Evolutionary conservation across 92 coral and sea anemone genomes (phyloP).

Genomic region (Heliopora coerulea): DNA sequence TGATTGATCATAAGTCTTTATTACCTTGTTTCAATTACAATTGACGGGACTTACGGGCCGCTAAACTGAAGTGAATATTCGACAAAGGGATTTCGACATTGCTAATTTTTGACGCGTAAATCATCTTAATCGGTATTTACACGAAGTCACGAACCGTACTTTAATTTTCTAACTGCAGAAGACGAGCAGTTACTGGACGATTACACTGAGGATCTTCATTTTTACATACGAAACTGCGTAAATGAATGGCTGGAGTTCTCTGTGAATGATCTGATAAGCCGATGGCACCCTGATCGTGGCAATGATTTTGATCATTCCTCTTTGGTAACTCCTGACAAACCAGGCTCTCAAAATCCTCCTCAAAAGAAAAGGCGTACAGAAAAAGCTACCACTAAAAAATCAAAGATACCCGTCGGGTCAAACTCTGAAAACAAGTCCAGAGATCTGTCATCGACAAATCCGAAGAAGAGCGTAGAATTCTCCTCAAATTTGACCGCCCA

Average conservation of each 20-base stretch:
- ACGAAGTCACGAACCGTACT: not conserved
- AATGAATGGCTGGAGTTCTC: not conserved
- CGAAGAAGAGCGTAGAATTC: slow-evolving; percentile 26
- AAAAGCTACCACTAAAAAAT: not conserved
- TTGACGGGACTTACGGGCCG: no score
- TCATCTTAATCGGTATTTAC: not conserved
- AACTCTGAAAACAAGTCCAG: not conserved
- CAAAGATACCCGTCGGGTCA: not conserved
- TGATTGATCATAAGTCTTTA: not conserved
- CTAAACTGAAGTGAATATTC: not conserved
- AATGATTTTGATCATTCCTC: not conserved
- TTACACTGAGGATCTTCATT: slow-evolving; percentile 12
- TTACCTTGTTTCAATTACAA: no score
- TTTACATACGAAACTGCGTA: not conserved
- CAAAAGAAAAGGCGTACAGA: slow-evolving; percentile 10
- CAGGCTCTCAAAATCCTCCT: slow-evolving; percentile 7
- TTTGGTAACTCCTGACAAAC: not conserved
- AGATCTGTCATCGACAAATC: not conserved
- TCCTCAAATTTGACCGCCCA: slow-evolving; percentile 22
- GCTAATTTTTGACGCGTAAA: no score
- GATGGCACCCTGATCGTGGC: slow-evolving; percentile 8
- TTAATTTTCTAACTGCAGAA: not conserved
- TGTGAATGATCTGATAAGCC: slow-evolving; percentile 9
- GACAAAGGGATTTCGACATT: no score
- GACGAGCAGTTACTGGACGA: slow-evolving; percentile 15